phyloP scores from a whole-genome alignment of 2,888 invertebrate species.

The Spilarctia lutea region DNA sequence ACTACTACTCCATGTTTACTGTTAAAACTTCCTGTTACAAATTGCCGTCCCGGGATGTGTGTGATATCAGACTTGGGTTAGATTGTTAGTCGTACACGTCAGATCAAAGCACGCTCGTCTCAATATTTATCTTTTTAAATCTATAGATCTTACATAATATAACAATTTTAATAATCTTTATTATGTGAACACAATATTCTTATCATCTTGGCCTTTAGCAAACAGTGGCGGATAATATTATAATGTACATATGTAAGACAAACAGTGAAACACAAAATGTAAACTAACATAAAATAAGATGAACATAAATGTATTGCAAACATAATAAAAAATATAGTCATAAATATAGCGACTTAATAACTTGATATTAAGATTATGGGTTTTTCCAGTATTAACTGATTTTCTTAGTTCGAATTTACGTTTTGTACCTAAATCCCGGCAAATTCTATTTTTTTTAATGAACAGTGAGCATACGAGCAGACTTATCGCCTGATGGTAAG shows the following conservation, averaged over 20 bases:
- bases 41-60: background rate
- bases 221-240: constrained; percentile 18
- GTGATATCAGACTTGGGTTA: background rate
- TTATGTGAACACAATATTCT: constrained; percentile 8
- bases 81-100: background rate
- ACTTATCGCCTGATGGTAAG: too few relatives aligned
- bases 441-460: too few relatives aligned
- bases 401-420: background rate
- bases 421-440: background rate
- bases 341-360: background rate
- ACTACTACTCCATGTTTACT: too few relatives aligned
- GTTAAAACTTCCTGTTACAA: background rate
- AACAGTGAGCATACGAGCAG: too few relatives aligned
- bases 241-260: constrained; percentile 6
- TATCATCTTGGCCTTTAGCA: constrained; percentile 12
- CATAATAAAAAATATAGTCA: background rate
- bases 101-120: background rate
- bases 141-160: background rate
- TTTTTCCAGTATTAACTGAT: background rate
- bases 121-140: background rate
- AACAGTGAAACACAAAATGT: constrained; percentile 4
- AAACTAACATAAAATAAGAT: constrained; percentile 9
- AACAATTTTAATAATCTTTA: background rate
- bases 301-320: background rate
- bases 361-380: background rate